phyloP scores from a whole-genome alignment of 23 tunicate species.

The Halocynthia aurantium region DNA sequence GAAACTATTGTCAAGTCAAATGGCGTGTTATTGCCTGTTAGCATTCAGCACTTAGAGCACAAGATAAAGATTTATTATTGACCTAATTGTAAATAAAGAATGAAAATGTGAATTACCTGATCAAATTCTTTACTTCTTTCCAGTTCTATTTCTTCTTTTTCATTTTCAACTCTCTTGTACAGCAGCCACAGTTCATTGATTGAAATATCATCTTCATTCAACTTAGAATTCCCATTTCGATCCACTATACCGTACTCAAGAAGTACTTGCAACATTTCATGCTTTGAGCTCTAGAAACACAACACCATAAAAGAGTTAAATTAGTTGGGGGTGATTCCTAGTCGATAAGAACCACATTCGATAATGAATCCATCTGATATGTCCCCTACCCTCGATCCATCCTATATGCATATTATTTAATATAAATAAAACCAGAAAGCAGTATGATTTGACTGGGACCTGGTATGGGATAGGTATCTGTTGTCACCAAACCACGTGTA shows the following conservation, averaged over 20 bases:
- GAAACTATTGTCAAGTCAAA: no score
- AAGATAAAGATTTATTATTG: neutral
- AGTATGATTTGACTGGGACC: no score
- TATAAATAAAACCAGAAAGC: no score
- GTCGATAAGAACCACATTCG: no score
- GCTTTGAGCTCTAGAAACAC: neutral
- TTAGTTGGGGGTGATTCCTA: no score
- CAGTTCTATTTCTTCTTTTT: slow-evolving; percentile 13
- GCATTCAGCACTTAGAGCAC: neutral
- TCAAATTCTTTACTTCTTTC: slow-evolving; percentile 43
- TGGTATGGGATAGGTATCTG: no score
- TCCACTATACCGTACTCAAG: slow-evolving; percentile 47
- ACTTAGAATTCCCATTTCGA: slow-evolving; percentile 26
- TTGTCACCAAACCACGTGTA: no score
- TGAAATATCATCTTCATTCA: slow-evolving; percentile 37
- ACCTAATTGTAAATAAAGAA: neutral
- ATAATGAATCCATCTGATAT: no score
- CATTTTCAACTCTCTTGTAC: slow-evolving; percentile 29
- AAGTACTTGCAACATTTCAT: slow-evolving; percentile 50
- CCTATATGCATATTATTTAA: no score
- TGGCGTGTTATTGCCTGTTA: no score
- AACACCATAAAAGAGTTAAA: no score
- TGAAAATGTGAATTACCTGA: slow-evolving; percentile 18
- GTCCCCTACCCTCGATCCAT: no score
- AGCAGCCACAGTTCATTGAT: slow-evolving; percentile 41